Evolutionary conservation across 1,140 invertebrate genomes (phyloP).

Genomic region (Danaus melanippus): DNA sequence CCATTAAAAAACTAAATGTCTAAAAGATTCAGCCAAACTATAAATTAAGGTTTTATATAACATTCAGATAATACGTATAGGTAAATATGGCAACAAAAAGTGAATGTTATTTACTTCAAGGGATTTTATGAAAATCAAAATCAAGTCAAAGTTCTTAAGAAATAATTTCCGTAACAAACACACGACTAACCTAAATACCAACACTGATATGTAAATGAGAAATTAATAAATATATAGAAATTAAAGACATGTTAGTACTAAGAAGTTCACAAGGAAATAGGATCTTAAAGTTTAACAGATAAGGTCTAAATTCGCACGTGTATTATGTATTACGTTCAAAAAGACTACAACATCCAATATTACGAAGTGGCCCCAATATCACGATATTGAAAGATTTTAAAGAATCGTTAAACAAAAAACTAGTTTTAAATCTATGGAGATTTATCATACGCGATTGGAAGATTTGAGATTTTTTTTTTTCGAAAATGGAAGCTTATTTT

Average conservation of each 20-base stretch:
- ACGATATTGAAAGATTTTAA: slow-evolving; percentile 23
- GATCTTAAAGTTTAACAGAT: slow-evolving; percentile 5
- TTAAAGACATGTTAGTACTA: slow-evolving; percentile 20
- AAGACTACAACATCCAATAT: slow-evolving; percentile 31
- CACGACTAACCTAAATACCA: slow-evolving; percentile 54
- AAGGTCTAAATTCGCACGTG: slow-evolving; percentile 9
- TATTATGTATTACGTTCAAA: slow-evolving; percentile 13
- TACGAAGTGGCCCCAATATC: slow-evolving; percentile 60
- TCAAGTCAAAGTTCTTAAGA: no score
- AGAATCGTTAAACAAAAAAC: no score
- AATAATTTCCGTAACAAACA: slow-evolving; percentile 9
- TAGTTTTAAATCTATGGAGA: no score
- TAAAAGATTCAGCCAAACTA: no score
- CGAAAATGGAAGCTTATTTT: slow-evolving; percentile 12
- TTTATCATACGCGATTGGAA: slow-evolving; percentile 7
- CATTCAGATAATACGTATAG: no score
- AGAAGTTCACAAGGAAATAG: slow-evolving; percentile 13
- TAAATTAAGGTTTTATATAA: no score
- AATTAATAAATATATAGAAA: slow-evolving; percentile 32
- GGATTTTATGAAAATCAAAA: no score
- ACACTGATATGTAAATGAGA: slow-evolving; percentile 62
- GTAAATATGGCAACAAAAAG: no score
- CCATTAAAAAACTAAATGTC: no score
- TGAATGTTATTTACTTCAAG: no score
- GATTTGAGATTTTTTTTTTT: slow-evolving; percentile 2